These are phyloP conservation scores for Schizopygopsis malacanthus DNA, from an alignment of 2,797 vertebrate genomes.

Conservation along the genomic window DNA sequence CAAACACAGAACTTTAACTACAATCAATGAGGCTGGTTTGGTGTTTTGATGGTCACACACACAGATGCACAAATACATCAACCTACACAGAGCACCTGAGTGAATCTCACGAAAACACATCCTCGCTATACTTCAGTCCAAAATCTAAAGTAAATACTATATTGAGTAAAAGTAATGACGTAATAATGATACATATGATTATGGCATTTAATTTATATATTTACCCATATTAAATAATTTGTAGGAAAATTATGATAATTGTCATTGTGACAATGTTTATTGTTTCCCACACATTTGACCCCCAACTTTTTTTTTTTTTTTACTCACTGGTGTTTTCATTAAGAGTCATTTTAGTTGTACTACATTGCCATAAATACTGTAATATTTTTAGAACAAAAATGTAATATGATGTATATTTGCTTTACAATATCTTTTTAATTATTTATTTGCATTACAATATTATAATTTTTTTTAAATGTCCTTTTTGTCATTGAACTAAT, in stretches of 20 bases:
- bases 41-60: slow-evolving; percentile 12
- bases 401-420: background rate
- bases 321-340: background rate
- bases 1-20: background rate
- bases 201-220: background rate
- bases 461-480: background rate
- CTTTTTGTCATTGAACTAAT: background rate
- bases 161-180: background rate
- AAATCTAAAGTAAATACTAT: background rate
- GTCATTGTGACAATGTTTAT: background rate
- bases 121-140: background rate
- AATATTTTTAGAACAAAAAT: background rate
- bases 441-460: slow-evolving; percentile 1
- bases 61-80: slow-evolving; percentile 1
- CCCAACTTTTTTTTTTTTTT: background rate
- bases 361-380: background rate
- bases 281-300: background rate
- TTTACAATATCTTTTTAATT: background rate
- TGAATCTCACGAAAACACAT: background rate
- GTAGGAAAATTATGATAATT: background rate
- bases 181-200: background rate
- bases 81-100: background rate
- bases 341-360: background rate
- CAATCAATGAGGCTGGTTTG: slow-evolving; percentile 27
- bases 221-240: background rate